A percentile compares a stretch with the other conserved stretches of the same genome.
phyloP scores from a whole-genome alignment of 1,140 invertebrate genomes.

The Hirudo medicinalis region DNA sequence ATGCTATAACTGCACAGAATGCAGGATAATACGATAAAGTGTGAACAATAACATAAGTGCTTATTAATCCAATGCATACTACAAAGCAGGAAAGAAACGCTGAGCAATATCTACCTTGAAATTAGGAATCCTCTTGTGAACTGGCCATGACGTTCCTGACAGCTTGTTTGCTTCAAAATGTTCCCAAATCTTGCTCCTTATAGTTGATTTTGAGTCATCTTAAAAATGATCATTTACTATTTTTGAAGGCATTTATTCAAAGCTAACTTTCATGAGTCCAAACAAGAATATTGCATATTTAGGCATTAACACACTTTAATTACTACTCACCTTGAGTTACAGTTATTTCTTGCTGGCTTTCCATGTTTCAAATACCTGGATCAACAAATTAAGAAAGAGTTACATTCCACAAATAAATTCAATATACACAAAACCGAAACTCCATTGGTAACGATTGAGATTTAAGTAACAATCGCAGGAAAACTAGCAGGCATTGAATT shows the following conservation, averaged over 20 bases:
- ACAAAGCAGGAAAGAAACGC: neutral
- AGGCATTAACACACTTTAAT: no score
- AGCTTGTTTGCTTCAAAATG: neutral
- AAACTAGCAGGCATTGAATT: no score
- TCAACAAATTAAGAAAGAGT: neutral
- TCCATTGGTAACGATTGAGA: no score
- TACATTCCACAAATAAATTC: no score
- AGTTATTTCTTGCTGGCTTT: no score
- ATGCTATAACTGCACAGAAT: no score
- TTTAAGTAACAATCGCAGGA: no score
- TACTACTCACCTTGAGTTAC: no score
- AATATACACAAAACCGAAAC: no score
- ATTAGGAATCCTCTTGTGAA: constrained; percentile 12
- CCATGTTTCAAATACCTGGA: neutral
- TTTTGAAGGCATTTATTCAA: no score
- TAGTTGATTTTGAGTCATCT: constrained; percentile 13
- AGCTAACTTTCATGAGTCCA: no score
- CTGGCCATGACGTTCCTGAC: neutral
- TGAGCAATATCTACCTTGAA: constrained; percentile 1
- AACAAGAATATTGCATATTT: no score
- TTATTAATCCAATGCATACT: neutral
- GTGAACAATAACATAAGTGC: neutral
- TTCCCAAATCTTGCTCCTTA: constrained; percentile 12
- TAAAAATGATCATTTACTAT: neutral
- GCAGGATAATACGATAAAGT: neutral